A percentile compares a stretch with the other conserved stretches of the same genome.
phyloP scores from a whole-genome alignment of 2,888 invertebrate species.

The Itoplectis maculator region DNA sequence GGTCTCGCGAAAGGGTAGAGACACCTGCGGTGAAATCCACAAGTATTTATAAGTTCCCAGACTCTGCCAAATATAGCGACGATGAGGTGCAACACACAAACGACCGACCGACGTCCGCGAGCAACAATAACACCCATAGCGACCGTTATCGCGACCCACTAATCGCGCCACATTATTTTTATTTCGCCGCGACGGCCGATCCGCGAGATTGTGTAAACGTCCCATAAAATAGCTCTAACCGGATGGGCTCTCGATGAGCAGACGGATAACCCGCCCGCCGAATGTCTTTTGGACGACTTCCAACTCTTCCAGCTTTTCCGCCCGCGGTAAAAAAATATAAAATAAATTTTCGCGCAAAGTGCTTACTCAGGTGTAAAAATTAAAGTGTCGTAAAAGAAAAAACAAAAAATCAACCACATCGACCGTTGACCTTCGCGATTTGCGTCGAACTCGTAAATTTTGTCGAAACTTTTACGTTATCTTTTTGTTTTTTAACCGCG shows the following conservation, averaged over 20 bases:
- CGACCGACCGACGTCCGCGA: too few species aligned
- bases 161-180: constrained; percentile 12
- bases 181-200: neutral
- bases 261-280: neutral
- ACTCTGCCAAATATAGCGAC: too few species aligned
- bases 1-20: too few species aligned
- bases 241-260: neutral
- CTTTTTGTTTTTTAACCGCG: neutral
- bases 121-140: too few species aligned
- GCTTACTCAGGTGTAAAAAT: neutral
- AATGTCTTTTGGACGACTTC: constrained; percentile 1
- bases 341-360: neutral
- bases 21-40: too few species aligned
- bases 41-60: too few species aligned
- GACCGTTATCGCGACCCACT: neutral
- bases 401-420: neutral
- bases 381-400: neutral
- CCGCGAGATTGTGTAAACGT: neutral
- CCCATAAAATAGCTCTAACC: neutral
- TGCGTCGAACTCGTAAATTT: too few species aligned
- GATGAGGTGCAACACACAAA: too few species aligned
- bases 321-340: neutral
- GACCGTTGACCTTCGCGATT: neutral
- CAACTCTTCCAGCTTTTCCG: neutral
- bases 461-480: too few species aligned